These are phyloP conservation scores for Neoniphon sammara DNA, from an alignment of 2,797 vertebrate species.

Conservation along the genomic window DNA sequence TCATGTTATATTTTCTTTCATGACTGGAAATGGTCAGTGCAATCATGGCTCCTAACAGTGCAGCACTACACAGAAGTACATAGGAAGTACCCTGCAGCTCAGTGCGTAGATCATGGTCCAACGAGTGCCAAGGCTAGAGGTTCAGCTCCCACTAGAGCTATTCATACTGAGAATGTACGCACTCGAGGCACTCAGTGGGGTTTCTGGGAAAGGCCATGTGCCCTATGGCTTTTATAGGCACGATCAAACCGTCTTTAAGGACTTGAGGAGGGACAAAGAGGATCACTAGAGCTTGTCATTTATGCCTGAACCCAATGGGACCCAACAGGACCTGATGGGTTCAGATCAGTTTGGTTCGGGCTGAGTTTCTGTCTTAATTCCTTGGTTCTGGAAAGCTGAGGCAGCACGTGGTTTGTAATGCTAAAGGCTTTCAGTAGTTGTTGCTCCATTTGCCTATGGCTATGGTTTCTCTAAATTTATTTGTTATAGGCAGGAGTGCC, in stretches of 20 bases:
- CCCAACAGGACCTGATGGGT: no score
- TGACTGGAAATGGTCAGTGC: conserved; percentile 31
- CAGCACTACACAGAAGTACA: neutral
- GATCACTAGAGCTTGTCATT: no score
- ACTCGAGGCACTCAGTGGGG: neutral
- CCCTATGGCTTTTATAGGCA: conserved; percentile 44
- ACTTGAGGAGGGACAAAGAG: conserved; percentile 1
- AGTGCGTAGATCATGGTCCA: conserved; percentile 25
- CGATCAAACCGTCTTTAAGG: conserved; percentile 27
- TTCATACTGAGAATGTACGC: conserved; percentile 24
- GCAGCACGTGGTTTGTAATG: no score
- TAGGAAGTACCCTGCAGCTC: conserved; percentile 17
- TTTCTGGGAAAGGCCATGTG: conserved; percentile 34
- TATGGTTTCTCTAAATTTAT: no score
- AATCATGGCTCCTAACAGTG: conserved; percentile 1
- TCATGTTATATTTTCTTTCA: conserved; percentile 65
- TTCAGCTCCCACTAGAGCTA: conserved; percentile 38
- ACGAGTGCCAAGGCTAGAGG: conserved; percentile 3
- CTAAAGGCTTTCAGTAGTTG: no score
- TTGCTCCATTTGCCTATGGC: no score
- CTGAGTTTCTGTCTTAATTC: no score
- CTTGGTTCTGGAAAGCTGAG: no score
- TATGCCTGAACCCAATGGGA: no score
- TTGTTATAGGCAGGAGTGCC: no score
- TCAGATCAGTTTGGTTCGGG: no score